phyloP scores from a whole-genome alignment of 2,797 vertebrate species.

The Poecilia velifera region DNA sequence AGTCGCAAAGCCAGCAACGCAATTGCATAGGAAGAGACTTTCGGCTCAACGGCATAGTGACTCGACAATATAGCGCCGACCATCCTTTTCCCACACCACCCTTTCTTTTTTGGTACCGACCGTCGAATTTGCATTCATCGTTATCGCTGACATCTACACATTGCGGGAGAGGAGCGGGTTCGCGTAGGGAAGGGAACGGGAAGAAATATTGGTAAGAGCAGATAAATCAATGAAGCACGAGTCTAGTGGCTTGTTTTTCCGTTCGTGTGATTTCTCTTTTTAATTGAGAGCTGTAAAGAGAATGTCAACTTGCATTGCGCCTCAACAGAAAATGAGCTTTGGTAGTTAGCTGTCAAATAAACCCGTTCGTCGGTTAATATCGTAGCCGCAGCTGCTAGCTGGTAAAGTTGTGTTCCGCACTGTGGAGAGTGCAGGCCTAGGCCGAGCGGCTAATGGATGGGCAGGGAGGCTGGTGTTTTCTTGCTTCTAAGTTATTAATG shows the following conservation, averaged over 20 bases:
- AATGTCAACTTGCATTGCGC: too few relatives aligned
- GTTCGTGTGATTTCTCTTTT: slow-evolving; percentile 17
- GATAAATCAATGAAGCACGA: slow-evolving; percentile 77
- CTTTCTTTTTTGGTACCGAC: slow-evolving; percentile 30
- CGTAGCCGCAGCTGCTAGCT: slow-evolving; percentile 63
- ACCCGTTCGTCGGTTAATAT: slow-evolving; percentile 15
- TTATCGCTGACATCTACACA: slow-evolving; percentile 64
- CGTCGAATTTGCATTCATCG: slow-evolving; percentile 44
- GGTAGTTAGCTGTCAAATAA: slow-evolving; percentile 35
- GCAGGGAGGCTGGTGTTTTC: slow-evolving; percentile 56
- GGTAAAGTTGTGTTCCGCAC: slow-evolving; percentile 76
- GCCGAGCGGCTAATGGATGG: slow-evolving; percentile 54
- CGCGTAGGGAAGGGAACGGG: slow-evolving; percentile 84
- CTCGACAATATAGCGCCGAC: slow-evolving; percentile 82
- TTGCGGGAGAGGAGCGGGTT: slow-evolving; percentile 81
- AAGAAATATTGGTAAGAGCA: slow-evolving; percentile 88
- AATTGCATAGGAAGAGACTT: slow-evolving; percentile 69
- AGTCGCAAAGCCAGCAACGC: slow-evolving; percentile 80
- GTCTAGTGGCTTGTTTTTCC: slow-evolving; percentile 55
- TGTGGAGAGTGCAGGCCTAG: slow-evolving; percentile 59
- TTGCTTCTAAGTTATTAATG: slow-evolving; percentile 74
- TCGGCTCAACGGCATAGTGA: slow-evolving; percentile 78
- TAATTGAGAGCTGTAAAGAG: neutral
- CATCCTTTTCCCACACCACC: slow-evolving; percentile 43
- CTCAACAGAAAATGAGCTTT: fast-evolving